Percentiles rank a stretch among this genome's conserved stretches.
These are phyloP conservation scores for Anthopleura sola DNA, from an alignment of 64 coral and sea anemone species.

Conservation along the genomic window DNA sequence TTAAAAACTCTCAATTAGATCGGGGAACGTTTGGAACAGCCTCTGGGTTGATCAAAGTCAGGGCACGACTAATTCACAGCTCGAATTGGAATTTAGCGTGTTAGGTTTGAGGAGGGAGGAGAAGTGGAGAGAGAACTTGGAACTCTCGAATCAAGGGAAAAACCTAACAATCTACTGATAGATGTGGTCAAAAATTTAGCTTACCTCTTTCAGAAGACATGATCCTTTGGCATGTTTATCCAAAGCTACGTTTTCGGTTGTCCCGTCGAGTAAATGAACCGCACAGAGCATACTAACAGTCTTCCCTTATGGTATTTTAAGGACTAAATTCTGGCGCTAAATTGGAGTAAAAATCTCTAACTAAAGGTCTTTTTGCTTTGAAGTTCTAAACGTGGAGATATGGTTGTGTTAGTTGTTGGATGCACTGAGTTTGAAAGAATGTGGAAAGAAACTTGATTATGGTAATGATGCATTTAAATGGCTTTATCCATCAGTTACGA, in stretches of 20 bases:
- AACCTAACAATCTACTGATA: neutral
- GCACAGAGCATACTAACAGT: neutral
- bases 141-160: too few relatives aligned
- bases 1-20: too few relatives aligned
- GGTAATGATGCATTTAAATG: neutral
- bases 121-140: too few relatives aligned
- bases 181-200: neutral
- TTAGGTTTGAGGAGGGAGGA: too few relatives aligned
- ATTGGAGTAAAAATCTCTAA: neutral
- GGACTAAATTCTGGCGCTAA: neutral
- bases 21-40: too few relatives aligned
- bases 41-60: too few relatives aligned
- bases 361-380: neutral
- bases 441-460: neutral
- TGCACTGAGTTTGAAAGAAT: neutral
- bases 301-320: neutral
- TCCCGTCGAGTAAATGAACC: slow-evolving; percentile 5
- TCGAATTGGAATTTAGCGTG: too few relatives aligned
- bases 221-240: neutral
- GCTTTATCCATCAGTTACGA: neutral
- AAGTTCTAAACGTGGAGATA: neutral
- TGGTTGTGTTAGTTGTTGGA: neutral
- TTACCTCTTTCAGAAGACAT: slow-evolving; percentile 7
- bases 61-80: too few relatives aligned
- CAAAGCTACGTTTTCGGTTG: neutral